Conservation (phyloP, 2,888 invertebrate species). For the Masnerella sp. region DNA sequence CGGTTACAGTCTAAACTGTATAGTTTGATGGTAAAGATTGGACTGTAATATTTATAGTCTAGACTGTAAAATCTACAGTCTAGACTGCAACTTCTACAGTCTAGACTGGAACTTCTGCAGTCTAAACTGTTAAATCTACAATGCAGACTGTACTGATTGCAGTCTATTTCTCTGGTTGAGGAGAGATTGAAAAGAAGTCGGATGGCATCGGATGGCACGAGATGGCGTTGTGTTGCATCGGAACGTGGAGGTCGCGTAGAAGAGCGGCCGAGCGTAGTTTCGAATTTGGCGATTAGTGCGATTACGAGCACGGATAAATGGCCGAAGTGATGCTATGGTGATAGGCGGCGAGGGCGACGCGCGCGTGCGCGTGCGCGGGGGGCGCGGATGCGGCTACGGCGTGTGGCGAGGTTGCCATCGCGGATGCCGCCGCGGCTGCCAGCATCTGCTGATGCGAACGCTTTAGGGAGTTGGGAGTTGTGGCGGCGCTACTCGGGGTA, state of each 20-base stretch:
- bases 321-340: conserved; percentile 88
- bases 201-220: too few species aligned
- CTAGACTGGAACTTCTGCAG: too few species aligned
- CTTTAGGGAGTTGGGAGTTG: conserved; percentile 78
- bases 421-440: conserved; percentile 77
- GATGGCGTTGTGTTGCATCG: too few species aligned
- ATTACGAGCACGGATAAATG: conserved; percentile 92
- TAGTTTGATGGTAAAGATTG: too few species aligned
- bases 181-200: too few species aligned
- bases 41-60: too few species aligned
- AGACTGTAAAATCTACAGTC: too few species aligned
- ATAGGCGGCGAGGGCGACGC: conserved; percentile 82
- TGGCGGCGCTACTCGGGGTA: conserved; percentile 78
- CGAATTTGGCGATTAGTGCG: conserved; percentile 67
- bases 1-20: too few species aligned
- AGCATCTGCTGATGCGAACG: conserved; percentile 78
- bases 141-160: too few species aligned
- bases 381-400: conserved; percentile 80
- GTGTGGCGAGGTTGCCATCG: conserved; percentile 81
- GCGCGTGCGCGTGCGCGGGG: conserved; percentile 82
- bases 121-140: too few species aligned
- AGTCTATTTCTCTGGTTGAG: too few species aligned
- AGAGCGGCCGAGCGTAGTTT: conserved; percentile 54
- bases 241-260: conserved; percentile 33
- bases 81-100: too few species aligned